Evolutionary conservation across 2,113 vertebrate species (phyloP).

Genomic region (Dicaeum eximium): DNA sequence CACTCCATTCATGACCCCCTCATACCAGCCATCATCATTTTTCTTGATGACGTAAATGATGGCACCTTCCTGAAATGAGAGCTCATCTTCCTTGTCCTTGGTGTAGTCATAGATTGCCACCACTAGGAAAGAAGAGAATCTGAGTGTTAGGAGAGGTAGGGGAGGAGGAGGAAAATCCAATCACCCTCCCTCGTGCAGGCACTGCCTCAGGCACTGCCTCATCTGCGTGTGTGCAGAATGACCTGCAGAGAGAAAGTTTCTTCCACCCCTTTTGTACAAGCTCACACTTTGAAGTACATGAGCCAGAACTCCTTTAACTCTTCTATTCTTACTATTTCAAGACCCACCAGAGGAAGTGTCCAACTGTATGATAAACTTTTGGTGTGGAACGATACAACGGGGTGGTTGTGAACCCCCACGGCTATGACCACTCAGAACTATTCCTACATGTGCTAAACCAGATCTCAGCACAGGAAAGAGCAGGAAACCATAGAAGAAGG

Average conservation of each 20-base stretch:
- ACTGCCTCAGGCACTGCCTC: not conserved
- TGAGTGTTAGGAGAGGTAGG: not conserved
- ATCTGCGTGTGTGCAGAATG: not conserved
- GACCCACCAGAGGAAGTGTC: not conserved
- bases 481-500: not conserved
- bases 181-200: not conserved
- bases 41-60: slow-evolving; percentile 99
- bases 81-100: slow-evolving; percentile 96
- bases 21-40: slow-evolving; percentile 98
- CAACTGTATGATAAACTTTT: not conserved
- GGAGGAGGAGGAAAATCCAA: not conserved
- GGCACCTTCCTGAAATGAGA: slow-evolving; percentile 98
- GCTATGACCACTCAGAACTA: not conserved
- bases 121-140: slow-evolving; percentile 75
- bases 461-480: not conserved
- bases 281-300: not conserved
- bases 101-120: slow-evolving; percentile 98
- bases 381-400: not conserved
- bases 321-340: not conserved
- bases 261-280: not conserved
- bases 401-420: not conserved
- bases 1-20: slow-evolving; percentile 96
- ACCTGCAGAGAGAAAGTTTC: not conserved
- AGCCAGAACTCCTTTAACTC: not conserved
- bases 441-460: not conserved